A percentile compares a stretch with the other conserved stretches of the same genome.
These are phyloP conservation scores for Hyperoplus immaculatus DNA, from an alignment of 2,797 vertebrate species.

Conservation along the genomic window DNA sequence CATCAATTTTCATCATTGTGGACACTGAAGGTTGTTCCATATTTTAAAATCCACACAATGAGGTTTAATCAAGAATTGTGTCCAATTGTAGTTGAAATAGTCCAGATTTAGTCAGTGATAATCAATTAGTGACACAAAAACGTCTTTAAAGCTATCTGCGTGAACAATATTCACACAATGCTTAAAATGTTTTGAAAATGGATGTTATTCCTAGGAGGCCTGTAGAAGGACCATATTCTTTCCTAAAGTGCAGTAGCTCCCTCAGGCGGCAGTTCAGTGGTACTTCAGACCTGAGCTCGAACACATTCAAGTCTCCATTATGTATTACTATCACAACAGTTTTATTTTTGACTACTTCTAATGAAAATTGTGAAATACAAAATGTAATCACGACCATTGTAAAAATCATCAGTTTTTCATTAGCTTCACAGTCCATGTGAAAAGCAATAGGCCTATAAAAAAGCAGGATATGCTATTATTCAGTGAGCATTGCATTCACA, in stretches of 20 bases:
- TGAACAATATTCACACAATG: background rate
- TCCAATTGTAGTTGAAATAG: background rate
- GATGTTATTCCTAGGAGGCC: background rate
- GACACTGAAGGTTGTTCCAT: background rate
- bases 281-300: constrained; percentile 10
- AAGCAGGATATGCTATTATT: background rate
- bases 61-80: background rate
- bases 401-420: background rate
- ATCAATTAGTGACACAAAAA: background rate
- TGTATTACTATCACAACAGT: background rate
- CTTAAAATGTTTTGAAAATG: background rate
- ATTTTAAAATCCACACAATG: background rate
- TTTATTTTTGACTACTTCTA: background rate
- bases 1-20: background rate
- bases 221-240: background rate
- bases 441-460: too few relatives aligned
- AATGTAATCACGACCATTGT: background rate
- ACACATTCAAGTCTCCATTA: background rate
- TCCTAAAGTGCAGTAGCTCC: constrained; percentile 39
- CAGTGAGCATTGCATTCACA: background rate
- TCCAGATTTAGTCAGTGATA: background rate
- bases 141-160: background rate
- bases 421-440: background rate
- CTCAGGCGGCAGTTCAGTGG: constrained; percentile 49
- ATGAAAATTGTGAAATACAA: background rate